Conservation (phyloP, 2,797 vertebrate species). For the Pipistrellus pipistrellus region DNA sequence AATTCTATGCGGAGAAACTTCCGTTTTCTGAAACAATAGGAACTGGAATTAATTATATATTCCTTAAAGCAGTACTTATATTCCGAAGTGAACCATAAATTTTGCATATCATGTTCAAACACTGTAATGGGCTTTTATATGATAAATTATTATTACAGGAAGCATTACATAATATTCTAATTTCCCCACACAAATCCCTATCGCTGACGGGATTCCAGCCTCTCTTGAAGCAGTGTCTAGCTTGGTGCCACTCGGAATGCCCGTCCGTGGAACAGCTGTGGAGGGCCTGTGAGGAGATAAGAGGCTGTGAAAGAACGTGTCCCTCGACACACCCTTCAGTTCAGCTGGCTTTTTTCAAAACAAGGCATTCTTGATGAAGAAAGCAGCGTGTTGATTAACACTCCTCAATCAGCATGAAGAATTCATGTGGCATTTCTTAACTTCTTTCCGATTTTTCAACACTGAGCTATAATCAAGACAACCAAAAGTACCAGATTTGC, state of each 20-base stretch:
- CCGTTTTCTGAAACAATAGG: not conserved
- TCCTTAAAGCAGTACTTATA: constrained; percentile 6
- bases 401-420: not conserved
- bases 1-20: not conserved
- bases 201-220: not conserved
- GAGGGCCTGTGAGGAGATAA: not conserved
- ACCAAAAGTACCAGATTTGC: not conserved
- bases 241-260: not conserved
- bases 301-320: no score
- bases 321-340: no score
- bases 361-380: not conserved
- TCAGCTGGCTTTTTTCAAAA: not conserved
- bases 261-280: no score
- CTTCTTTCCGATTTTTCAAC: not conserved
- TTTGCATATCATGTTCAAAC: not conserved
- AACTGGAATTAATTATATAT: constrained; percentile 4
- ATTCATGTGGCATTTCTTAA: constrained; percentile 12
- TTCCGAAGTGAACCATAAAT: not conserved
- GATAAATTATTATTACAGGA: not conserved
- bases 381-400: not conserved
- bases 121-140: no score
- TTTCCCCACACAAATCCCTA: not conserved
- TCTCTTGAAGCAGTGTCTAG: not conserved
- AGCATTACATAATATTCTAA: not conserved
- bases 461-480: not conserved